Evolutionary conservation across 2,797 vertebrate species (phyloP), one percentile per base, ranked within the genome.

Genomic region (Tinamus major): DNA sequence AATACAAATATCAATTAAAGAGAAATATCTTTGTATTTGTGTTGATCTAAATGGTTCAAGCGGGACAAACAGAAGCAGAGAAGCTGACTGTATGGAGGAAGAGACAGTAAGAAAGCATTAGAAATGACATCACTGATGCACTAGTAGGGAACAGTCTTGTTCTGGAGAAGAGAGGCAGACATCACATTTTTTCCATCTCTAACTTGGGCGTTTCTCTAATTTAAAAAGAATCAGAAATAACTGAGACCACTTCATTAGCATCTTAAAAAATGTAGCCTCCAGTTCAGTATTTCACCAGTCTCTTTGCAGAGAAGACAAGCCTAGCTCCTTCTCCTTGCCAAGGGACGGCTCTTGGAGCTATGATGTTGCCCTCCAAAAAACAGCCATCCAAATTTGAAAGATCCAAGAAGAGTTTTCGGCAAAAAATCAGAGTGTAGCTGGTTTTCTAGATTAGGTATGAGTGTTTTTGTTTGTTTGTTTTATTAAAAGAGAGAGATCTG

Each of bases 11-110:
- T 49, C 71, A 95, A 93, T 93, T 89, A 90, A 83, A 92, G 42
- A 61, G 31, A 91, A 94, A 94, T 94, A 85, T 90, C 94, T 95
- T 83, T 26, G 3, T 84, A 72, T 92, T 89, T 91, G 67, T 93
- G 92, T 94, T 82, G 10, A 81, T 95, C 94, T 72, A 48, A 79
- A 79, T 41, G 26, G 26, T 88, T 49, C 48, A 86, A 93, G 91
- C 87, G 33, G 79, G 93, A 92, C 26, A 51, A 91, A 72, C 49
- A 92, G 79, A 82, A 83, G 59, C 3, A 2, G 80, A 85, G 63
- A 69, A 70, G 19, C 23, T 90, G 67, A 61, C 33, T 91, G 27
- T 33, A 18, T 49, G 63, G 70, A 91, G 49, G 70, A 89, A 74
- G 39, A 67, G 56, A 79, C 14, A 85, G 19, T 10, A 44, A 81